Evolutionary conservation across 2,113 vertebrate genomes (phyloP), one percentile per base, ranked within the genome.

Genomic region (Lota lota): DNA sequence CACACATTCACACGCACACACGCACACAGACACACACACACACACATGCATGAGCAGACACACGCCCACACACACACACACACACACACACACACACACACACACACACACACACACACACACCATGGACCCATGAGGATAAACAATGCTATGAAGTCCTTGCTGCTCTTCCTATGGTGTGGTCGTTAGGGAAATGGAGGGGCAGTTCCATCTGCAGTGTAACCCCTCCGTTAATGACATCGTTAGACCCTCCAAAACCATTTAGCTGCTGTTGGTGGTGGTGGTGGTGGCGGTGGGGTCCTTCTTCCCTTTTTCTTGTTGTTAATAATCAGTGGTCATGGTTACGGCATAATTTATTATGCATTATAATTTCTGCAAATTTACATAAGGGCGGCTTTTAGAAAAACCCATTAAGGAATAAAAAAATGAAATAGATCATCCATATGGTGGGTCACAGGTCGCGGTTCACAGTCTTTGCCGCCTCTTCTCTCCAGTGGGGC

Each of bases 111-210:
- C 53, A 68, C 53, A 20, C 64, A 69, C 63, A 69, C 70, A 72
- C 24, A 60, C 57, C 50, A 59, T 22, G 53, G 57, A 70, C 79
- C 64, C 78, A 77, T 59, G 71, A 87, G 82, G 76, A 81, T 88
- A 89, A 90, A 88, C 89, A 89, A 74, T 78, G 74, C 79, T 82
- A 84, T 83, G 86, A 88, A 88, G 86, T 84, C 82, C 85, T 83
- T 83, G 84, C 78, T 73, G 85, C 77, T 88, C 82, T 90, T 88
- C 82, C 88, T 87, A 86, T 74, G 76, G 86, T 51, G 79, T 72
- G 54, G 83, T 88, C 78, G 75, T 90, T 88, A 88, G 85, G 88
- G 85, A 90, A 89, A 90, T 82, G 84, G 77, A 78, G 74, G 84
- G 76, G 83, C 82, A 74, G 69, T 75, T 85, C 82, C 87, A 83